phyloP scores from a whole-genome alignment of 1,140 invertebrate species.

The Leptinotarsa lineolata region DNA sequence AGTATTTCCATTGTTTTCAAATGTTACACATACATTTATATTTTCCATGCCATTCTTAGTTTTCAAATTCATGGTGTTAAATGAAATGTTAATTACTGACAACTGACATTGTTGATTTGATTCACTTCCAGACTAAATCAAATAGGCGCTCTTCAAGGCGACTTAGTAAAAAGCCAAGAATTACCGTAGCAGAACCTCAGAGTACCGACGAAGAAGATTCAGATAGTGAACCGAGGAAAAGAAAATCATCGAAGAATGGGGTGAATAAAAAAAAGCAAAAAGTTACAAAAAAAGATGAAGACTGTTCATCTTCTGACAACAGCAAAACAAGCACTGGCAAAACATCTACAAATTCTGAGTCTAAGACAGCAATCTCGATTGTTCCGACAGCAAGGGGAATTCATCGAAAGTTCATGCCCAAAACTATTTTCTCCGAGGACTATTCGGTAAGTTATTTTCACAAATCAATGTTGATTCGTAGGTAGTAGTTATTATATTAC shows the following conservation, averaged over 20 bases:
- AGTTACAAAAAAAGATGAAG: background rate
- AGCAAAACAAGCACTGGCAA: constrained; percentile 24
- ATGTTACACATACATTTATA: too few species aligned
- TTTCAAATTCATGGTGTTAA: too few species aligned
- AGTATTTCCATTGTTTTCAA: too few species aligned
- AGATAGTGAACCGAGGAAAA: constrained; percentile 30
- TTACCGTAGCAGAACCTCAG: constrained; percentile 19
- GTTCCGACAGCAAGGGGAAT: constrained; percentile 22
- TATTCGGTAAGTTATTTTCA: constrained; percentile 36
- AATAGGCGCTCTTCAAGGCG: constrained; percentile 37
- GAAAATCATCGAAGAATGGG: constrained; percentile 27
- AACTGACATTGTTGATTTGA: background rate
- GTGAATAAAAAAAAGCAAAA: background rate
- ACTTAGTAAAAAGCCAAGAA: constrained; percentile 39
- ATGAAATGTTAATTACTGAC: too few species aligned
- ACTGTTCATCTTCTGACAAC: background rate
- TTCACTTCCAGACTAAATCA: constrained; percentile 34
- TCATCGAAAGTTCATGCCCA: constrained; percentile 39
- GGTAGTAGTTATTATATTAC: too few species aligned
- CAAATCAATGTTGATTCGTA: background rate
- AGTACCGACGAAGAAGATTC: constrained; percentile 22
- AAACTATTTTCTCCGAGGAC: constrained; percentile 42
- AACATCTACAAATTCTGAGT: constrained; percentile 33
- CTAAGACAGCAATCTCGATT: constrained; percentile 23
- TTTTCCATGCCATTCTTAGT: too few species aligned